A percentile compares a stretch with the other conserved stretches of the same genome.
Conservation (phyloP, 2,888 invertebrate species). For the Parochlus steinenii region DNA sequence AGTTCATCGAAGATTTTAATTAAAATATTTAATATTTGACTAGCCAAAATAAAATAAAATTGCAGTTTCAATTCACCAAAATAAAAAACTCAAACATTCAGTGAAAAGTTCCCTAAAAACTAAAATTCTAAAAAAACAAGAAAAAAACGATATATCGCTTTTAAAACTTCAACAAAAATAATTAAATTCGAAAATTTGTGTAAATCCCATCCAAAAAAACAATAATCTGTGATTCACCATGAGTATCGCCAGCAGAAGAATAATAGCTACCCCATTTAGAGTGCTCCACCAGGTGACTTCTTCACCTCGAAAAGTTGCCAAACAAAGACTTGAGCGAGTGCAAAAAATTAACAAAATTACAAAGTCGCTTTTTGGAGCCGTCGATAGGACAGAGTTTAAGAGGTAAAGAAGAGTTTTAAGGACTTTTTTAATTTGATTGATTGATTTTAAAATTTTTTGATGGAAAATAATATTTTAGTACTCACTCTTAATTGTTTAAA, state of each 20-base stretch:
- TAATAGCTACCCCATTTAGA: neutral
- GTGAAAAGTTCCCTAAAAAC: neutral
- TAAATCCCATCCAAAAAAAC: neutral
- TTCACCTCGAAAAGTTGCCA: constrained; percentile 12
- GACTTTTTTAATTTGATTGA: neutral
- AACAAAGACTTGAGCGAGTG: constrained; percentile 6
- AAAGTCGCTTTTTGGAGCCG: constrained; percentile 9
- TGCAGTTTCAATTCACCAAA: too few relatives aligned
- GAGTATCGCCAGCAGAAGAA: neutral
- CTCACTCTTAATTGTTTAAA: too few relatives aligned
- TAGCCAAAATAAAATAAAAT: too few relatives aligned
- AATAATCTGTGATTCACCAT: neutral
- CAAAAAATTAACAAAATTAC: constrained; percentile 12
- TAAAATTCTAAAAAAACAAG: constrained; percentile 3
- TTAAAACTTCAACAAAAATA: constrained; percentile 1
- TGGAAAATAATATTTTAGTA: neutral
- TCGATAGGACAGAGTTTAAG: constrained; percentile 10
- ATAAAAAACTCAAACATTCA: neutral
- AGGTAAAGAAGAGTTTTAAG: constrained; percentile 1
- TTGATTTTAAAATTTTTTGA: neutral
- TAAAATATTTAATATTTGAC: too few relatives aligned
- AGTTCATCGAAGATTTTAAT: too few relatives aligned
- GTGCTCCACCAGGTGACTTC: constrained; percentile 9
- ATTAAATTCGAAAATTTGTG: neutral
- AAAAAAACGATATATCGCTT: neutral